Evolutionary conservation across 2,113 vertebrate genomes (phyloP).

Genomic region (Albula glossodonta): DNA sequence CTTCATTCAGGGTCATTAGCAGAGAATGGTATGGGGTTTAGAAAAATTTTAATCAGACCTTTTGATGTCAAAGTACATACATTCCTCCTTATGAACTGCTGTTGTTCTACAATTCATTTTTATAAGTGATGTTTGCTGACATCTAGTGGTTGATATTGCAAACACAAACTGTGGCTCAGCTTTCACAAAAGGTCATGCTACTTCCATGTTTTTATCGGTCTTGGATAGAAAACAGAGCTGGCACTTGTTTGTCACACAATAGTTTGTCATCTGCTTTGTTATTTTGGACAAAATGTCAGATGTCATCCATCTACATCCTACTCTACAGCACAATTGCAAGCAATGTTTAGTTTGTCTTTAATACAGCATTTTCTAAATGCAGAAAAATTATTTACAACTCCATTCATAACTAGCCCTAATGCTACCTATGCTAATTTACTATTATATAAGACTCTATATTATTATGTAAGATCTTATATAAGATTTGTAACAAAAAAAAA

Average conservation of each 20-base stretch:
- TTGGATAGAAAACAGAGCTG: neutral
- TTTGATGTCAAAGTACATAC: neutral
- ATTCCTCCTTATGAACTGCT: neutral
- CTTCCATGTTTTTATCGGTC: neutral
- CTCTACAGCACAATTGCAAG: too few relatives aligned
- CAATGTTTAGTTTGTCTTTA: too few relatives aligned
- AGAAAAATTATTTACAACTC: too few relatives aligned
- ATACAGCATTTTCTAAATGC: too few relatives aligned
- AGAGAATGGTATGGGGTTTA: neutral
- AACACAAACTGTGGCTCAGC: neutral
- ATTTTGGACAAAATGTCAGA: too few relatives aligned
- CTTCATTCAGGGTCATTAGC: neutral
- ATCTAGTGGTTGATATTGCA: conserved; percentile 11
- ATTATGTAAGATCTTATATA: too few relatives aligned
- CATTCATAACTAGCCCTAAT: too few relatives aligned
- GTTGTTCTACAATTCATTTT: neutral
- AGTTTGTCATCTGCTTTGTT: too few relatives aligned
- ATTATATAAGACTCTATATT: too few relatives aligned
- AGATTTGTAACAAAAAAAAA: too few relatives aligned
- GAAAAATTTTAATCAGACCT: neutral
- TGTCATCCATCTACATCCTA: too few relatives aligned
- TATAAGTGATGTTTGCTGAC: neutral
- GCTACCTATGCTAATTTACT: too few relatives aligned
- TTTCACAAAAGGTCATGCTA: neutral
- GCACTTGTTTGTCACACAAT: neutral